These are phyloP conservation scores for Drosophila pseudotalamancana DNA, from an alignment of 2,888 invertebrate species.

Conservation along the genomic window DNA sequence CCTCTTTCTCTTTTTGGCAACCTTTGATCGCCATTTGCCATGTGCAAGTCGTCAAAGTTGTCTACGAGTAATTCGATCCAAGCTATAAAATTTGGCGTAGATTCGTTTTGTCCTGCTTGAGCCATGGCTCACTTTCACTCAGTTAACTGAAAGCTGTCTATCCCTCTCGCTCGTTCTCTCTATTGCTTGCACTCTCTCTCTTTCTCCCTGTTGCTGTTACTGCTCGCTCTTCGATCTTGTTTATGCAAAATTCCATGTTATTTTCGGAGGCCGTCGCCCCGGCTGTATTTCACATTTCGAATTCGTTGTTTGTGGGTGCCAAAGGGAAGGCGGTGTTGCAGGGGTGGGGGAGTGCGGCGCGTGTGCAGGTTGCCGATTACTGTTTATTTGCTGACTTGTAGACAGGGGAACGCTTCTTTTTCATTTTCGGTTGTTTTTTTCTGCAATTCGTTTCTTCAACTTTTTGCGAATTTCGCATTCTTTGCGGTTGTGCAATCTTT, in stretches of 20 bases:
- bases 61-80: conserved; percentile 52
- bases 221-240: conserved; percentile 46
- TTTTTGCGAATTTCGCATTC: conserved; percentile 50
- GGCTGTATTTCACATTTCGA: conserved; percentile 56
- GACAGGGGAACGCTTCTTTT: conserved; percentile 38
- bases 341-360: conserved; percentile 68
- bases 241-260: conserved; percentile 69
- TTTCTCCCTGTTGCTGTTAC: no score
- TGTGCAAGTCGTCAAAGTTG: conserved; percentile 71
- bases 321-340: no score
- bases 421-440: no score
- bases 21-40: conserved; percentile 66
- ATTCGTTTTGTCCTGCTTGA: conserved; percentile 47
- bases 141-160: no score
- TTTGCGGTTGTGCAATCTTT: conserved; percentile 42
- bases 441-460: no score
- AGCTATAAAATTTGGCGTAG: conserved; percentile 9
- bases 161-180: conserved; percentile 10
- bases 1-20: conserved; percentile 27
- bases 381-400: conserved; percentile 63
- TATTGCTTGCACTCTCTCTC: no score
- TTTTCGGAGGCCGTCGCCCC: conserved; percentile 73
- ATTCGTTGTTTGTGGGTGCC: conserved; percentile 28
- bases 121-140: conserved; percentile 54
- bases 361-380: conserved; percentile 72